phyloP scores from a whole-genome alignment of 2,888 invertebrate species.

The Euphydryas editha region DNA sequence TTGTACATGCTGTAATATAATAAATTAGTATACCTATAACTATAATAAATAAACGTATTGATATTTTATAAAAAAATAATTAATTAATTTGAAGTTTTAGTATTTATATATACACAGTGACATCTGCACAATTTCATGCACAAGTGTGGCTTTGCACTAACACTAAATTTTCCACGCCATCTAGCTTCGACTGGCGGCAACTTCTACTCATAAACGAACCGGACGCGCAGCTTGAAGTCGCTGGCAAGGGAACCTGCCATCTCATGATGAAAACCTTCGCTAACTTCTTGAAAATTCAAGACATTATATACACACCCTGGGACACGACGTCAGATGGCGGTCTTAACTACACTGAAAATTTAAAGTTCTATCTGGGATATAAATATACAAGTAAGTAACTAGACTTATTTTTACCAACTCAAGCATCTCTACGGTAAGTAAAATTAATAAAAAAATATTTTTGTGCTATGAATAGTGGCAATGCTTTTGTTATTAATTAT shows the following conservation, averaged over 20 bases:
- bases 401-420: not conserved
- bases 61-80: not conserved
- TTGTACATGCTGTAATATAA: too few species aligned
- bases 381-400: conserved; percentile 88
- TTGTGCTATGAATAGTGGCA: not conserved
- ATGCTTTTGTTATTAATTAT: conserved; percentile 3
- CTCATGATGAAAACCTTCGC: conserved; percentile 89
- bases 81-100: too few species aligned
- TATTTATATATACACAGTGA: conserved; percentile 27
- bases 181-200: conserved; percentile 88
- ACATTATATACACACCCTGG: conserved; percentile 81
- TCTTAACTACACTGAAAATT: conserved; percentile 83
- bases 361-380: conserved; percentile 86
- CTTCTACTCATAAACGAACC: conserved; percentile 89
- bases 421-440: not conserved
- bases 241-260: conserved; percentile 88
- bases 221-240: conserved; percentile 86
- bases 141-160: conserved; percentile 70
- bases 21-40: too few species aligned
- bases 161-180: conserved; percentile 66
- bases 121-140: conserved; percentile 46
- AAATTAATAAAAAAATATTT: not conserved
- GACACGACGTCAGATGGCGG: conserved; percentile 84
- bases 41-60: not conserved
- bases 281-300: conserved; percentile 78